Percentiles rank a stretch among this genome's conserved stretches.
Evolutionary conservation across 2,888 invertebrate species (phyloP).

Genomic region (Heliconius erato): DNA sequence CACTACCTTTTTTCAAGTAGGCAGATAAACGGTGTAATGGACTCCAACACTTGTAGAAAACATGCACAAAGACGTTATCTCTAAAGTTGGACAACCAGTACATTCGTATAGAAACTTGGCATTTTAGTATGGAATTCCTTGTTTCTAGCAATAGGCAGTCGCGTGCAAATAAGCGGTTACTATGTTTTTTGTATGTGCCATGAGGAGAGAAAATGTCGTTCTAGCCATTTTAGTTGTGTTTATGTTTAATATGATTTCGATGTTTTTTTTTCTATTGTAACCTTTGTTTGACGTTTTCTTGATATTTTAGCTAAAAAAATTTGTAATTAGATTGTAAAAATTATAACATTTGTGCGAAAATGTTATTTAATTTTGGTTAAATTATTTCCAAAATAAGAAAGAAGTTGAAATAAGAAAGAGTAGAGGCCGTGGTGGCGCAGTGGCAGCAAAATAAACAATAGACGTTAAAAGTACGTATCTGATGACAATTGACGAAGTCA

Average conservation of each 20-base stretch:
- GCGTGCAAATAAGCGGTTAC: constrained; percentile 15
- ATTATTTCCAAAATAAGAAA: no score
- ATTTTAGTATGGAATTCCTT: constrained; percentile 42
- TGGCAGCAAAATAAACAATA: no score
- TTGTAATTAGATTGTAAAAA: no score
- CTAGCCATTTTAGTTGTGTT: constrained; percentile 5
- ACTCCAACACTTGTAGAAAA: constrained; percentile 22
- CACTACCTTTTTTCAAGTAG: background rate
- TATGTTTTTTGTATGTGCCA: constrained; percentile 23
- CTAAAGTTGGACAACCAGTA: constrained; percentile 33
- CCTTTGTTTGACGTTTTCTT: background rate
- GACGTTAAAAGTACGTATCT: no score
- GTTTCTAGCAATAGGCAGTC: constrained; percentile 21
- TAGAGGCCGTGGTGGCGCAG: no score
- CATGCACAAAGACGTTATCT: constrained; percentile 39
- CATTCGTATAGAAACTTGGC: constrained; percentile 33
- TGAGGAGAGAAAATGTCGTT: constrained; percentile 10
- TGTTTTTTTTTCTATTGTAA: background rate
- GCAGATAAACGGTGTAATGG: constrained; percentile 14
- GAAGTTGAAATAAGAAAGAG: no score
- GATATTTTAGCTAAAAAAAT: background rate
- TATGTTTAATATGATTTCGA: background rate
- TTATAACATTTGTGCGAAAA: no score
- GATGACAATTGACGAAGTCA: no score
- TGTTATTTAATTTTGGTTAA: no score